Evolutionary conservation across 2,888 invertebrate species (phyloP), one percentile per base, ranked within the genome.

Genomic region (Agonum fuliginosum): DNA sequence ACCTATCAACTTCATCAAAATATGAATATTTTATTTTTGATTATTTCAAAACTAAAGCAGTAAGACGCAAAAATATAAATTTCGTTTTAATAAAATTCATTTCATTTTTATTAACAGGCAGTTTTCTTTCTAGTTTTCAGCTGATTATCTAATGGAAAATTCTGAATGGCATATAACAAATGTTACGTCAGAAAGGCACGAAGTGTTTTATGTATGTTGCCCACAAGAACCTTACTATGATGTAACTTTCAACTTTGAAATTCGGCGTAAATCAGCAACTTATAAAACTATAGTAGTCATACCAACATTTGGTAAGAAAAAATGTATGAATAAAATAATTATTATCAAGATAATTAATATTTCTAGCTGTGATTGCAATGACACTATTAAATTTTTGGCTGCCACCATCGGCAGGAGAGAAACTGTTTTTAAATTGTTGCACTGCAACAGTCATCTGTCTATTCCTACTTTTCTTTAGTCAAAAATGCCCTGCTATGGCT

Each of bases 371-470:
- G 72, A 88, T 92, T 2, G 83, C 91, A 12, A 82, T 93, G 82
- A 91, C 90, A 0, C 85, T 93, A 51, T 85, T 90, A 12, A 87
- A 88, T 1, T 93, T 93, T 84, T 91, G 91, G 91, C 82, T 93
- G 62, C 92, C 93, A 0, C 91, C 92, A 0, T 89, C 91, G 81
- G 89, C 91, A 81, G 91, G 91, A 12, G 92, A 92, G 83, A 92
- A 93, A 84, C 88, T 93, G 17, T 84, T 90, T 10, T 83, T 92
- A 14, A 91, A 90, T 80, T 90, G 90, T 4, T 87, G 90, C 70
- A 89, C 90, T 5, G 88, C 91, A 10, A 83, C 93, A 0, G 88
- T 92, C 58, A 89, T 91, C 43, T 88, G 89, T n/a, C 85, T 91
- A 14, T 91, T 91, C 82, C 87, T 93, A 75, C 86, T 92, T 82